Base-by-base conservation (phyloP, 2,888 invertebrate species). In the Orchesellides sinensis region DNA sequence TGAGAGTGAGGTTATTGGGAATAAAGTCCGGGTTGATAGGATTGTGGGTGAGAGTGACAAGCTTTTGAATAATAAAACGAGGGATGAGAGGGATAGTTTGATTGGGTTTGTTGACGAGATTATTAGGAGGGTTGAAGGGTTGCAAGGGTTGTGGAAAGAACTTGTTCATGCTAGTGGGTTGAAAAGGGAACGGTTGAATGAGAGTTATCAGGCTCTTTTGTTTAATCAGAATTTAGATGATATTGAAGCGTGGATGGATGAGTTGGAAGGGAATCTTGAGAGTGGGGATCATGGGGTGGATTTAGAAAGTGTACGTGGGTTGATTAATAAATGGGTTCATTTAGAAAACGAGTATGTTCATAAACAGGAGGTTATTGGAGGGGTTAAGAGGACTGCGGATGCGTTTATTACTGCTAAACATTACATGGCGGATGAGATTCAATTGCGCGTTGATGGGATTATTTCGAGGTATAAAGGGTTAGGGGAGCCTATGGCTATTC, bases 211-310 rank as follows among this genome's bases (percentile, higher is more conserved):
- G 90, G 98, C 97, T 0, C 90, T 97, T 14, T 92, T 96, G 59
- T 98, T 96, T 90, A 94, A 95, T 86, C 93, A 98, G 5, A 95
- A 95, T 0, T 91, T 98, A 73, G 98, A 98, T 88, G 98, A 99
- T 90, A 94, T 98, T 89, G 95, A 96, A 88, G 92, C 93, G 14
- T 99, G 98, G 98, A 94, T 98, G 90, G 96, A 96, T 88, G 98
- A 98, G 78, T 92, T 94, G 0, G 96, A 97, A 90, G 91, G 92
- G 17, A 95, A 95, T 87, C 90, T 96, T 49, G 92, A 93, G 86
- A 94, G 94, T 0, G 93, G 93, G 87, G 95, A 95, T 89, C 93
- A 94, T 88, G 98, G 98, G 79, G 96, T 95, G 89, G 98, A 98
- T 90, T 91, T 98, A 84, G 93, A 95, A 0, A 94, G 96, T 0